A percentile compares a stretch with the other conserved stretches of the same genome.
Evolutionary conservation across 2,888 invertebrate species (phyloP).

Genomic region (Seladonia tumulorum): DNA sequence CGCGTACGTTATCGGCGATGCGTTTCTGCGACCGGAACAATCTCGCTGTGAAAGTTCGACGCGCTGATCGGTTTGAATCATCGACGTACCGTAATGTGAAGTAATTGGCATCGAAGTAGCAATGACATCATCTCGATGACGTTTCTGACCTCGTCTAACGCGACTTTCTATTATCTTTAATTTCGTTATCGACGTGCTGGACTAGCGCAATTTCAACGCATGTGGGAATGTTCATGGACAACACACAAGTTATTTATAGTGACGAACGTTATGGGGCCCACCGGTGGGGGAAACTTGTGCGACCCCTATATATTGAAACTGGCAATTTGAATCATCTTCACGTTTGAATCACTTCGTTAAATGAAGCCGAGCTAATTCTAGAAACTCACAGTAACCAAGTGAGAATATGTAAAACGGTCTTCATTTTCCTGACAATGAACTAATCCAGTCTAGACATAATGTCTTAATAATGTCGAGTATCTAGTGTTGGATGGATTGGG

Average conservation of each 20-base stretch:
- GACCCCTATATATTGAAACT: not conserved
- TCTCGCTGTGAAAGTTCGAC: conserved; percentile 20
- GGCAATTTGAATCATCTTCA: not conserved
- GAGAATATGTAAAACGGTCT: not conserved
- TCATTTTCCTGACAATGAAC: not conserved
- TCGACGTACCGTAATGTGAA: conserved; percentile 39
- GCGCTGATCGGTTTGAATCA: conserved; percentile 40
- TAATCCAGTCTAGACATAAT: not conserved
- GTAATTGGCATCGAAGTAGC: conserved; percentile 62
- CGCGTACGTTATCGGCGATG: not conserved
- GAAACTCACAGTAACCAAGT: not conserved
- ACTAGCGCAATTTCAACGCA: not conserved
- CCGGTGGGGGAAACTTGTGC: not conserved
- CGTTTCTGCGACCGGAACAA: conserved; percentile 1
- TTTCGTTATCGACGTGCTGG: conserved; percentile 14
- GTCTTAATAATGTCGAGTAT: not conserved
- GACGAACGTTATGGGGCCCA: not conserved
- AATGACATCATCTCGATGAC: conserved; percentile 64
- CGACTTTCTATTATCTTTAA: conserved; percentile 33
- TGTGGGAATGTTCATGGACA: not conserved
- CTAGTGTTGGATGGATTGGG: not conserved
- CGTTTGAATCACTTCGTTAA: not conserved
- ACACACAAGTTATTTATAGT: not conserved
- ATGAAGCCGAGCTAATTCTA: not conserved
- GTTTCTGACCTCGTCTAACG: conserved; percentile 8